Evolutionary conservation across 2,888 invertebrate species (phyloP).

Genomic region (Patella pellucida): DNA sequence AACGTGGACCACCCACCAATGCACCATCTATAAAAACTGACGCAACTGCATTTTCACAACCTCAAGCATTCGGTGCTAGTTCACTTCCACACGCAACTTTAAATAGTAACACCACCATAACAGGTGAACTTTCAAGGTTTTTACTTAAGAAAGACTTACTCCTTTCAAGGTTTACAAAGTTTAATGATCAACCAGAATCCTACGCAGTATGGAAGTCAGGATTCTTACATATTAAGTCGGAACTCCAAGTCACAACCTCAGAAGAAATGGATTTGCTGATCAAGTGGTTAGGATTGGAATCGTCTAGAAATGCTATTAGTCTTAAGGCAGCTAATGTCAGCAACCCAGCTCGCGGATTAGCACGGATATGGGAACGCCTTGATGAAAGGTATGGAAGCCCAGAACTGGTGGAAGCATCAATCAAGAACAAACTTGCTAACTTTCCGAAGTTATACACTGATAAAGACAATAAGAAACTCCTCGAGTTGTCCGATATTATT

Average conservation of each 20-base stretch:
- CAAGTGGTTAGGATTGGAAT: constrained; percentile 29
- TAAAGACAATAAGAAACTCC: constrained; percentile 27
- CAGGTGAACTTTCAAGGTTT: constrained; percentile 5
- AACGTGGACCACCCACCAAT: no score
- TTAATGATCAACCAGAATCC: constrained; percentile 21
- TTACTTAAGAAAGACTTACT: constrained; percentile 23
- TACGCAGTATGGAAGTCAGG: constrained; percentile 19
- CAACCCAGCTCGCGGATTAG: constrained; percentile 19
- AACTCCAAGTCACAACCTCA: constrained; percentile 11
- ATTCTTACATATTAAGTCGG: constrained; percentile 21
- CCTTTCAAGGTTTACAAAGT: constrained; percentile 15
- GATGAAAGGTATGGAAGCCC: constrained; percentile 30
- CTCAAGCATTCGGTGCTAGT: no score
- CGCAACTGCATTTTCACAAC: no score
- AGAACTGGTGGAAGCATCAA: constrained; percentile 25
- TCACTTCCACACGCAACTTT: no score
- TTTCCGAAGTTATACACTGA: constrained; percentile 22
- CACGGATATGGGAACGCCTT: constrained; percentile 27
- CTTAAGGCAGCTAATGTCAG: constrained; percentile 20
- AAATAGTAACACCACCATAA: no score
- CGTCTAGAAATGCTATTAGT: constrained; percentile 22
- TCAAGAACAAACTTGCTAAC: constrained; percentile 20
- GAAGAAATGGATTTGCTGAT: constrained; percentile 29
- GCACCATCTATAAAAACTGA: no score
- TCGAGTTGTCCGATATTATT: constrained; percentile 25